A percentile compares a stretch with the other conserved stretches of the same genome.
phyloP scores from a whole-genome alignment of 1,140 invertebrate species.

The Drosophila oshimai region DNA sequence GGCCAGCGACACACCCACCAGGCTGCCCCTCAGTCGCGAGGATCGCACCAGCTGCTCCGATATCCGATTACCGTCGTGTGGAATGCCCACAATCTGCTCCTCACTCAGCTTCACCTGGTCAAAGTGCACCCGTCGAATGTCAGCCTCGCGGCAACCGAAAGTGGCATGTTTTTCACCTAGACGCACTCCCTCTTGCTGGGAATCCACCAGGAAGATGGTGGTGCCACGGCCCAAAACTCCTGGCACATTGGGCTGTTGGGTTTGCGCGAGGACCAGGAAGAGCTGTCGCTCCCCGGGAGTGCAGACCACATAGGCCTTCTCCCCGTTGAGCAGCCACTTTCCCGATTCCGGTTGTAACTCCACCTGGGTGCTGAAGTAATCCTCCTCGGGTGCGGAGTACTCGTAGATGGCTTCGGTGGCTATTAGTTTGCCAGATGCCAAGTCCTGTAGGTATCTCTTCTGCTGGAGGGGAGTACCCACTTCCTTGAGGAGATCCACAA shows the following conservation, averaged over 20 bases:
- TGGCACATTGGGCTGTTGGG: constrained; percentile 53
- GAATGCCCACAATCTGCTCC: constrained; percentile 59
- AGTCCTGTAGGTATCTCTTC: constrained; percentile 82
- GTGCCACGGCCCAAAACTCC: constrained; percentile 80
- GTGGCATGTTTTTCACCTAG: constrained; percentile 87
- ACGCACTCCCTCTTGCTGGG: constrained; percentile 87
- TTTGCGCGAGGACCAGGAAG: constrained; percentile 84
- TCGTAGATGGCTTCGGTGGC: constrained; percentile 84
- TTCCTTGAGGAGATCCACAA: constrained; percentile 83
- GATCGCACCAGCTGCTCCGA: constrained; percentile 55
- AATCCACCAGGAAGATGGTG: constrained; percentile 91
- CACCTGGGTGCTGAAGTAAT: constrained; percentile 75
- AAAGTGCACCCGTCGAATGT: constrained; percentile 82
- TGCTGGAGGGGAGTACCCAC: constrained; percentile 83
- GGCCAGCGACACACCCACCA: constrained; percentile 48
- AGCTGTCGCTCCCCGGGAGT: constrained; percentile 79
- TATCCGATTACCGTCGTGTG: constrained; percentile 57
- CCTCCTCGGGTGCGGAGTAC: constrained; percentile 60
- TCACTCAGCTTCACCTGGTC: constrained; percentile 82
- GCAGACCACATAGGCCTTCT: constrained; percentile 84
- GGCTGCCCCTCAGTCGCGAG: constrained; percentile 44
- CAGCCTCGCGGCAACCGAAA: constrained; percentile 85
- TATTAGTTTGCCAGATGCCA: constrained; percentile 83
- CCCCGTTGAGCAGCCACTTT: constrained; percentile 83
- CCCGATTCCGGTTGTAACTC: constrained; percentile 57